phyloP scores from a whole-genome alignment of 1,140 invertebrate genomes.

The Euura saliciscinereae region DNA sequence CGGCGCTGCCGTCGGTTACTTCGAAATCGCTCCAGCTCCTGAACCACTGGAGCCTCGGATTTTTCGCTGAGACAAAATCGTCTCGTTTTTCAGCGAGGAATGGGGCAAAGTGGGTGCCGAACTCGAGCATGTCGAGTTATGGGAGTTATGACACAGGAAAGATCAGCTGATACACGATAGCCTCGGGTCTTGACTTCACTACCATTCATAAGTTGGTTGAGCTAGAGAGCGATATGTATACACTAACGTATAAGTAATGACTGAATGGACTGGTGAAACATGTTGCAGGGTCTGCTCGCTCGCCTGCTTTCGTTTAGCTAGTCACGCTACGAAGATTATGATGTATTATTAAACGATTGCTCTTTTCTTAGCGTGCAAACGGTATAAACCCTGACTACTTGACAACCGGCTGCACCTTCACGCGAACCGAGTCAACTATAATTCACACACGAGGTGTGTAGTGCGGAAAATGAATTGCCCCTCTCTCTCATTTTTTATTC shows the following conservation, averaged over 20 bases:
- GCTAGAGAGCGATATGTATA: too few species aligned
- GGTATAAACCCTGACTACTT: neutral
- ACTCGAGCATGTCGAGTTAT: too few species aligned
- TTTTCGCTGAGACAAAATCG: too few species aligned
- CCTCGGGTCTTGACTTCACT: neutral
- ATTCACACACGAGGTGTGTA: neutral
- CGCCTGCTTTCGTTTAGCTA: conserved; percentile 13
- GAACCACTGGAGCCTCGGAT: too few species aligned
- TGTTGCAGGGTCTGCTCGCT: neutral
- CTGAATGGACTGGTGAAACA: neutral
- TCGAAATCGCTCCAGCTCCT: too few species aligned
- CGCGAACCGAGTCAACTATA: neutral
- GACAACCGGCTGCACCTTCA: conserved; percentile 1
- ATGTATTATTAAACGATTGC: conserved; percentile 50
- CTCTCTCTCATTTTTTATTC: neutral
- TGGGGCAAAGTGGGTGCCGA: too few species aligned
- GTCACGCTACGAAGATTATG: conserved; percentile 53
- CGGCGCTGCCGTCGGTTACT: too few species aligned
- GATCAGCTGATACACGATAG: too few species aligned
- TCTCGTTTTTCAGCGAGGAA: too few species aligned
- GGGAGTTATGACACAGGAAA: too few species aligned
- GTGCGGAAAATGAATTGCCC: neutral
- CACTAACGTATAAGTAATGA: neutral
- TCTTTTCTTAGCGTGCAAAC: conserved; percentile 30
- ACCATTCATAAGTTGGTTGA: neutral